These are phyloP conservation scores for Glyptemys insculpta DNA, from an alignment of 2,797 vertebrate genomes.

Conservation along the genomic window DNA sequence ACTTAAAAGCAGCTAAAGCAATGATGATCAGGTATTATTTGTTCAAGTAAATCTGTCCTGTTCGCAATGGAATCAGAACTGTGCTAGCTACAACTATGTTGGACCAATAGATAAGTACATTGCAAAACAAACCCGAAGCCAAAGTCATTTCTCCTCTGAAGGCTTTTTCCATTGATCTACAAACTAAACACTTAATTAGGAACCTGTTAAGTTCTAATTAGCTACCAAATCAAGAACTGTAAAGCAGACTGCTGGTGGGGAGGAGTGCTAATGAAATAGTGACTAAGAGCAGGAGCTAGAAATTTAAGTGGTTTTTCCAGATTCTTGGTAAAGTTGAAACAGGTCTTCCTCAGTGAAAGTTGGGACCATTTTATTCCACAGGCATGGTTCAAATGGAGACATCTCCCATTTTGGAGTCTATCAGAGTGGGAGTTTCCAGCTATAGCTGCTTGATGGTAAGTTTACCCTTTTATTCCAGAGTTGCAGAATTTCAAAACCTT, in stretches of 20 bases:
- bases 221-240: constrained; percentile 55
- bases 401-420: not conserved
- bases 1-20: not conserved
- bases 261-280: not conserved
- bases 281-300: not conserved
- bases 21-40: not conserved
- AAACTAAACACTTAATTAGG: constrained; percentile 51
- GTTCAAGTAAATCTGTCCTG: not conserved
- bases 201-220: constrained; percentile 53
- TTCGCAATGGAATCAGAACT: not conserved
- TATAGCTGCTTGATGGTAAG: not conserved
- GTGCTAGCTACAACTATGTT: not conserved
- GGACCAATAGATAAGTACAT: not conserved
- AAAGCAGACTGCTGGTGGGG: not conserved
- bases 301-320: not conserved
- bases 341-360: not conserved
- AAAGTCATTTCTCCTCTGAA: not conserved
- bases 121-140: not conserved
- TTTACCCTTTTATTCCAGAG: not conserved
- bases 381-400: not conserved
- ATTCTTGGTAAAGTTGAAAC: not conserved
- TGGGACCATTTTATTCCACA: not conserved
- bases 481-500: not conserved
- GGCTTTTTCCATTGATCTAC: constrained; percentile 37
- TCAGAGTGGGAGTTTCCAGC: not conserved